phyloP scores from a whole-genome alignment of 2,888 invertebrate genomes.

The Eristalis arbustorum region DNA sequence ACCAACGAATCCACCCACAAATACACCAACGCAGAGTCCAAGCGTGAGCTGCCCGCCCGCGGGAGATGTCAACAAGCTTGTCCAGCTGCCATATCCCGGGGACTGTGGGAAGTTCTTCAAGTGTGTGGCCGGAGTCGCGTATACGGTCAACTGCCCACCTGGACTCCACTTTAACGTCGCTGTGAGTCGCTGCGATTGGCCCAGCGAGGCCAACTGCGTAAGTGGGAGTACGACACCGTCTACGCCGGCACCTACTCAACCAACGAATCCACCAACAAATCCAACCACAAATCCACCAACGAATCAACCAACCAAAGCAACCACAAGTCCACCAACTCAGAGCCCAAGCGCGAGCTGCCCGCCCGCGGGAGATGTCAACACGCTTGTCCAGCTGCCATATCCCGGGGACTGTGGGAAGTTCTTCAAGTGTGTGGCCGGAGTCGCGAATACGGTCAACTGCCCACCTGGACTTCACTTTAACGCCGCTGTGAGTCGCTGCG shows the following conservation, averaged over 20 bases:
- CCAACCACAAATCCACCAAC: too few species aligned
- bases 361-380: too few species aligned
- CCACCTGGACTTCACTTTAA: conserved; percentile 73
- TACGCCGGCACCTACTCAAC: too few species aligned
- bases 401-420: conserved; percentile 74
- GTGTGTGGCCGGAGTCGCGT: conserved; percentile 54
- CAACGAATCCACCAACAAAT: too few species aligned
- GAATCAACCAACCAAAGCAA: too few species aligned
- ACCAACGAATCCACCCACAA: too few species aligned
- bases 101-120: conserved; percentile 74
- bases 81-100: conserved; percentile 70
- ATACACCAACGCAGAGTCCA: too few species aligned
- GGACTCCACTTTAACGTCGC: conserved; percentile 73
- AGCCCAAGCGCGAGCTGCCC: too few species aligned
- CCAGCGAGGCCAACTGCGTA: background rate
- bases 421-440: conserved; percentile 71
- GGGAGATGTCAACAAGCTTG: conserved; percentile 46
- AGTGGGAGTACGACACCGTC: too few species aligned
- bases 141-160: conserved; percentile 65
- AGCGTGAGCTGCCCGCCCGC: too few species aligned
- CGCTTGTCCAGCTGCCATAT: conserved; percentile 69
- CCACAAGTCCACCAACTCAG: too few species aligned
- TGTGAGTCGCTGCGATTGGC: conserved; percentile 72
- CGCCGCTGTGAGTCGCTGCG: conserved; percentile 22
- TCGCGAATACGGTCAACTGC: conserved; percentile 62